Base-by-base conservation (phyloP, 2,797 vertebrate species). In the Peromyscus attwateri region DNA sequence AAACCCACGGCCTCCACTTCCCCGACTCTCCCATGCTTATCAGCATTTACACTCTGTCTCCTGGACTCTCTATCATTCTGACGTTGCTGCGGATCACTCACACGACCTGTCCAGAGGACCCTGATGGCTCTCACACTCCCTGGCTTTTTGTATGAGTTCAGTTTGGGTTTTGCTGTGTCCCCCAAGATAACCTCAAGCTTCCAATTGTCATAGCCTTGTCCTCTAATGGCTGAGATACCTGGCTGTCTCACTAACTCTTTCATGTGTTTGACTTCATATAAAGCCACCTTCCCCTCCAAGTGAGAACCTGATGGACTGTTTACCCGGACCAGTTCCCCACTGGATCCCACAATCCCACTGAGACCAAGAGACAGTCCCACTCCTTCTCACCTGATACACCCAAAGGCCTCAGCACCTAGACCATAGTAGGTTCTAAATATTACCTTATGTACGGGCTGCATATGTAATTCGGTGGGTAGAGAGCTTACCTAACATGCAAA, bases 1-100 rank as follows among this genome's bases (percentile, higher is more conserved):
- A 43, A 27, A 27, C 43, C 13, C 52, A 25, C 0, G 0, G 10
- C 27, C 27, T 71, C 23, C 2, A 0, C 12, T 21, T 29, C 40
- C 55, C 57, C 27, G 1, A 6, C 14, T 2, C 57, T 27, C 57
- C 25, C 60, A 34, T 17, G 60, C 21, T 52, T 37, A 37, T 25
- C 25, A 0, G 2, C 7, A 14, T n/a, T 11, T 55, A 55, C 14
- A 14, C 77, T 55, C 52, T 49, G 66, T 34, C 91, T 76, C 85
- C 83, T 8, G 49, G 27, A 82, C 68, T 40, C 2, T 34, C 55
- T 40, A 1, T 34, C 19, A 5, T 70, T 52, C 89, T 64, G 49
- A 49, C 43, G 6, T 11, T 40, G 49, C 70, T 90, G 1, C 46
- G 1, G 43, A 10, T 55, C 89, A 7, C 43, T 29, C 17, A 2